A percentile compares a stretch with the other conserved stretches of the same genome.
Evolutionary conservation across 2,888 invertebrate genomes (phyloP).

Genomic region (Chloroclystis v-ata): DNA sequence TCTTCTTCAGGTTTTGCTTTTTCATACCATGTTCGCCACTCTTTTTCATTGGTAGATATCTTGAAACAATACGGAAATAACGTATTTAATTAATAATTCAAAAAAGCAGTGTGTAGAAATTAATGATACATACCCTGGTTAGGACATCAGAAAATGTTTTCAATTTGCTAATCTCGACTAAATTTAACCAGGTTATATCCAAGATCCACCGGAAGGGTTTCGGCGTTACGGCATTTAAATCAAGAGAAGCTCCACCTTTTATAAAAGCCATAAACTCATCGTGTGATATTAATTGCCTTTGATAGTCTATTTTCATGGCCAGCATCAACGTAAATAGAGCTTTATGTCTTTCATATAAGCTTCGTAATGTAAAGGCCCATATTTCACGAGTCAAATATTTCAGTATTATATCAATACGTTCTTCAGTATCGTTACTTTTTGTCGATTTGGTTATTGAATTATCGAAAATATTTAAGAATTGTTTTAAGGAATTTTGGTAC

Average conservation of each 20-base stretch:
- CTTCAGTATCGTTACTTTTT: constrained; percentile 89
- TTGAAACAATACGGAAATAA: constrained; percentile 40
- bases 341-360: constrained; percentile 95
- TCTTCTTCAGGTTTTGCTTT: constrained; percentile 95
- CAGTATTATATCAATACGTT: constrained; percentile 92
- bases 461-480: constrained; percentile 95
- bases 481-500: constrained; percentile 97
- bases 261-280: constrained; percentile 97
- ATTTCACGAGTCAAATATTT: constrained; percentile 94
- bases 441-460: constrained; percentile 94
- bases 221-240: constrained; percentile 93
- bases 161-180: constrained; percentile 94
- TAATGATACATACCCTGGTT: constrained; percentile 78
- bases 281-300: constrained; percentile 87
- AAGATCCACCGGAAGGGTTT: constrained; percentile 97
- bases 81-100: too few relatives aligned
- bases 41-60: constrained; percentile 91
- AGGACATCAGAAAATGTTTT: constrained; percentile 88
- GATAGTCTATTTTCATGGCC: constrained; percentile 96
- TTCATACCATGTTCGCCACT: constrained; percentile 95
- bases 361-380: constrained; percentile 94
- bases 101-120: too few relatives aligned
- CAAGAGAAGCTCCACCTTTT: constrained; percentile 96
- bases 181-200: constrained; percentile 96
- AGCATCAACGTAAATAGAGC: constrained; percentile 94